Conservation (phyloP, 2,113 vertebrate species). For the Danionella cerebrum region DNA sequence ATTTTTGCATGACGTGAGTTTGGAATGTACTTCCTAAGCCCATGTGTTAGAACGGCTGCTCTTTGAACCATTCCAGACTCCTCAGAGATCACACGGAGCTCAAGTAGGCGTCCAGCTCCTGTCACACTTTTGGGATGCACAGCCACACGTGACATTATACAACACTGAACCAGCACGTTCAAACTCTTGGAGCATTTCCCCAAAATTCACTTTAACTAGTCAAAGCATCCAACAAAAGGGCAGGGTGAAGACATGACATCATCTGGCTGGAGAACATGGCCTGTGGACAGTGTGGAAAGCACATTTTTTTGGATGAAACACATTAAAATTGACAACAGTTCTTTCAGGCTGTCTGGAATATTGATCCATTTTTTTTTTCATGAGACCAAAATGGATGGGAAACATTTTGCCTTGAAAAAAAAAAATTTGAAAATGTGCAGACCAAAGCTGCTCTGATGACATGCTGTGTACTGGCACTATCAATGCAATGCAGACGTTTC, state of each 20-base stretch:
- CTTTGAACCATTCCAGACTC: constrained; percentile 4
- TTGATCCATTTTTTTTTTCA: no score
- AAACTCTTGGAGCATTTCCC: neutral
- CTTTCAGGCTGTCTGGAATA: neutral
- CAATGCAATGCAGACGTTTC: neutral
- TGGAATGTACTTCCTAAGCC: neutral
- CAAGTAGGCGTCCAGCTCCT: neutral
- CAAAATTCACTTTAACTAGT: constrained; percentile 20
- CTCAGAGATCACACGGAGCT: neutral
- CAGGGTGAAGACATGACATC: constrained; percentile 42
- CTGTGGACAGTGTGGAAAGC: neutral
- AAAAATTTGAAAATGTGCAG: no score
- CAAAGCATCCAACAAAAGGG: neutral
- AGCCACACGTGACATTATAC: constrained; percentile 45
- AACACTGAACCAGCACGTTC: constrained; percentile 8
- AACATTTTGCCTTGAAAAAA: no score
- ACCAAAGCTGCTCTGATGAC: no score
- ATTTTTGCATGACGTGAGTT: neutral
- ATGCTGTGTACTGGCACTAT: constrained; percentile 1
- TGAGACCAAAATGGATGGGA: no score
- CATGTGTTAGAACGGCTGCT: neutral
- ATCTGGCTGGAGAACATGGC: constrained; percentile 27
- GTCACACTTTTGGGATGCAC: constrained; percentile 38
- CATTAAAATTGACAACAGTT: no score
- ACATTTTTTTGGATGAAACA: no score